Conservation (phyloP, 1,140 invertebrate genomes). For the Sipha flava region DNA sequence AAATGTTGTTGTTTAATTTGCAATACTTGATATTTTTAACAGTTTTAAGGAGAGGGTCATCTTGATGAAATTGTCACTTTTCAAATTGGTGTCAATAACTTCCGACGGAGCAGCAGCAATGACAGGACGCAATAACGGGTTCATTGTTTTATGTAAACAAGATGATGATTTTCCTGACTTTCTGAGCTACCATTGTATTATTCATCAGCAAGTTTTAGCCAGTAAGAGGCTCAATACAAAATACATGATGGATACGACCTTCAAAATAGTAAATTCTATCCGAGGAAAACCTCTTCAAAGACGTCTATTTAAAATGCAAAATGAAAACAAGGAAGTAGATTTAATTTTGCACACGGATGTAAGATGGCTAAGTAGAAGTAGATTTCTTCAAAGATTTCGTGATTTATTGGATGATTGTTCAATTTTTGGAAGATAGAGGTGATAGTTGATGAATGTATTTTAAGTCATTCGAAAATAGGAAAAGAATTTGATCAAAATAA, state of each 20-base stretch:
- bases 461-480: constrained; percentile 19
- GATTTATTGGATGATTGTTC: neutral
- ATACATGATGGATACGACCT: too few relatives aligned
- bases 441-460: constrained; percentile 38
- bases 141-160: too few relatives aligned
- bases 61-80: neutral
- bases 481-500: constrained; percentile 8
- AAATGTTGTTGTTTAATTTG: neutral
- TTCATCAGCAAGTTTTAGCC: too few relatives aligned
- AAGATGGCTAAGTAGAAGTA: neutral
- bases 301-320: neutral
- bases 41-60: too few relatives aligned
- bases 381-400: neutral
- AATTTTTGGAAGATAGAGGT: neutral
- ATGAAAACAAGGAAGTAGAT: neutral
- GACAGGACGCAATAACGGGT: neutral
- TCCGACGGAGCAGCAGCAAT: neutral
- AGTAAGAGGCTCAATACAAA: too few relatives aligned
- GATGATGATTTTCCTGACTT: too few relatives aligned
- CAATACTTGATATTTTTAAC: neutral
- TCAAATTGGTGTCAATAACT: neutral
- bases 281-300: neutral
- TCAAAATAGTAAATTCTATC: too few relatives aligned
- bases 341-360: neutral
- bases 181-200: neutral